A percentile compares a stretch with the other conserved stretches of the same genome.
These are phyloP conservation scores for Acomys russatus DNA, from an alignment of 2,797 vertebrate genomes.

Conservation along the genomic window DNA sequence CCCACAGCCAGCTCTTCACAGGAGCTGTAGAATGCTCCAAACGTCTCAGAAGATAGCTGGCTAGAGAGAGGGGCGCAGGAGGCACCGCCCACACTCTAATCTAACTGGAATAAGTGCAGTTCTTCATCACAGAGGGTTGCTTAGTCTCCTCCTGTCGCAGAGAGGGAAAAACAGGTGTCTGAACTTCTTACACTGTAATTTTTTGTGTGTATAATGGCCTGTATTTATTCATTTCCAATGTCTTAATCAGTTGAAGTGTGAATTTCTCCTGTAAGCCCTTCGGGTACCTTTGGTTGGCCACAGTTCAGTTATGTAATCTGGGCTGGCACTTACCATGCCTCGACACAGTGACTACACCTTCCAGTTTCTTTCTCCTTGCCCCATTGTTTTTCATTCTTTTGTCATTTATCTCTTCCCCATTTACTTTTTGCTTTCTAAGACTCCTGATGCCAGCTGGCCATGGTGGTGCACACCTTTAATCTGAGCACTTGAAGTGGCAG, in stretches of 20 bases:
- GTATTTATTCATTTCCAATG: not conserved
- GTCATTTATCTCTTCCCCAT: not conserved
- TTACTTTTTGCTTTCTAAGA: constrained; percentile 38
- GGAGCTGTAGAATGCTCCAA: not conserved
- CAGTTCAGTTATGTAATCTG: not conserved
- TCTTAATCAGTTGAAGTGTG: constrained; percentile 1
- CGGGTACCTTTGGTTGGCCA: not conserved
- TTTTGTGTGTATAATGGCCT: not conserved
- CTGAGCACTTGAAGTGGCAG: too few species aligned
- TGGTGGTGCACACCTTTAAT: too few species aligned
- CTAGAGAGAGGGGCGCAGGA: not conserved
- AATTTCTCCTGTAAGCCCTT: not conserved
- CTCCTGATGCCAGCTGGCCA: not conserved
- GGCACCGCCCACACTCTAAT: not conserved
- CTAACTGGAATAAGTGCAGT: not conserved
- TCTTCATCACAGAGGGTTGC: not conserved
- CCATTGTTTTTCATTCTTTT: not conserved
- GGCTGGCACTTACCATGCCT: not conserved
- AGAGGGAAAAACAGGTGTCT: not conserved
- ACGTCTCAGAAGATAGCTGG: not conserved
- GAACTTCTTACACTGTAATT: constrained; percentile 1
- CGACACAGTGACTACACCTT: not conserved
- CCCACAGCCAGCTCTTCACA: constrained; percentile 9
- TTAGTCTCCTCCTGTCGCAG: not conserved
- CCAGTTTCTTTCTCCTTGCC: not conserved